Evolutionary conservation across 2,888 invertebrate species (phyloP).

Genomic region (Amaurobius ferox): DNA sequence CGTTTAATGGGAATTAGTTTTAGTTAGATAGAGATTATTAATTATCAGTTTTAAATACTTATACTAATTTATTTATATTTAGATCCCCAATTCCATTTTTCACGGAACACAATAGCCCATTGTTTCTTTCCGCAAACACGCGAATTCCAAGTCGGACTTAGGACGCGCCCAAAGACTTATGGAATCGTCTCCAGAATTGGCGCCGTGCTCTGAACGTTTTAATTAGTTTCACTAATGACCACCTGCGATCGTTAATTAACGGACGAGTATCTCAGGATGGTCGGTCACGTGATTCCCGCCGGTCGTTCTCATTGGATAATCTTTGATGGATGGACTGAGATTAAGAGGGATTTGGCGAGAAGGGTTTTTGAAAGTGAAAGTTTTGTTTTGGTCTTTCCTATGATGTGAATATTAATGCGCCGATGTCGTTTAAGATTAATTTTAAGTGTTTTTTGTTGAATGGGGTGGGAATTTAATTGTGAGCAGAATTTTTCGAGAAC

Average conservation of each 20-base stretch:
- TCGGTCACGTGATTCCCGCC: constrained; percentile 53
- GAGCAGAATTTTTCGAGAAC: no score
- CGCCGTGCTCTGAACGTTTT: constrained; percentile 52
- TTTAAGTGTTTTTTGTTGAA: neutral
- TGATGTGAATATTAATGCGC: neutral
- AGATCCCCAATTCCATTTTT: neutral
- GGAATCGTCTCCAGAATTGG: constrained; percentile 35
- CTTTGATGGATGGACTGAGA: constrained; percentile 54
- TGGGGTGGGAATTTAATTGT: neutral
- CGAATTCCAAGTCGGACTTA: neutral
- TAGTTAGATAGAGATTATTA: no score
- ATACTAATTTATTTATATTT: neutral
- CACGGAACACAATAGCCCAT: neutral
- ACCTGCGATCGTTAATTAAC: constrained; percentile 69
- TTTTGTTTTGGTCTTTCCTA: constrained; percentile 4
- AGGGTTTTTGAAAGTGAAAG: constrained; percentile 19
- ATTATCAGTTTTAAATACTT: neutral
- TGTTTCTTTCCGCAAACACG: neutral
- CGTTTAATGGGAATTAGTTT: no score
- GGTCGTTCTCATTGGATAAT: constrained; percentile 36
- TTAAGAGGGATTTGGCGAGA: constrained; percentile 40
- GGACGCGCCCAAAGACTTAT: constrained; percentile 42
- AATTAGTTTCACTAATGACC: constrained; percentile 69
- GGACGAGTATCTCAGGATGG: constrained; percentile 47
- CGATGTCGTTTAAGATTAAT: neutral